Base-by-base conservation (phyloP, 2,113 vertebrate species). In the Takifugu flavidus region DNA sequence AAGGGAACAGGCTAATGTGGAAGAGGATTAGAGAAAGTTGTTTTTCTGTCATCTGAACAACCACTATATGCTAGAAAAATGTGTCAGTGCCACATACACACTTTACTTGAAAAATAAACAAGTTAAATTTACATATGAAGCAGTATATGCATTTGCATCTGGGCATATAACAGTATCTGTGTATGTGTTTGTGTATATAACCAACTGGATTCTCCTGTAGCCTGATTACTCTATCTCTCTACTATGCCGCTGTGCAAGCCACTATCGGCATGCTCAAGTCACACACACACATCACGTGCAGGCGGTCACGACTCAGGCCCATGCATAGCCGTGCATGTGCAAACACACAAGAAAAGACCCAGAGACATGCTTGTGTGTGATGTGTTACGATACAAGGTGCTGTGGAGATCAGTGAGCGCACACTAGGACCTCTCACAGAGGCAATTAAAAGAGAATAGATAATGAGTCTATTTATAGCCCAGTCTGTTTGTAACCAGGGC, bases 381-480 rank as follows among this genome's bases (percentile, higher is more conserved):
- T 81, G 12, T 13, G 51, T 14, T 26, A 64, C 53, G 69, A 80
- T 45, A 50, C 61, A 67, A 55, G 31, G 56, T 59, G 58, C 69
- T 65, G 67, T 56, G 51, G 63, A 79, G 85, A 86, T 90, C 86
- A 88, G 77, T 90, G 68, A 55, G 49, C 55, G 72, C 70, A 69
- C 58, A 65, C 70, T 74, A 56, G 74, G 65, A 70, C 58, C 77
- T 78, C 62, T 77, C 70, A 58, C 47, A 55, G 70, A 70, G 74
- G 82, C 81, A 88, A 85, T 90, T 89, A 87, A 89, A 88, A 88
- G 80, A 59, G 82, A 88, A 84, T 90, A 45, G 77, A 64, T 88
- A 88, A 90, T 89, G 82, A 88, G 73, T 54, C 76, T 91, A 87
- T 89, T 89, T 89, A 87, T 87, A 89, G 87, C 42, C 67, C 65